Conservation (phyloP, 1,140 invertebrate genomes). For the Listronotus oregonensis region DNA sequence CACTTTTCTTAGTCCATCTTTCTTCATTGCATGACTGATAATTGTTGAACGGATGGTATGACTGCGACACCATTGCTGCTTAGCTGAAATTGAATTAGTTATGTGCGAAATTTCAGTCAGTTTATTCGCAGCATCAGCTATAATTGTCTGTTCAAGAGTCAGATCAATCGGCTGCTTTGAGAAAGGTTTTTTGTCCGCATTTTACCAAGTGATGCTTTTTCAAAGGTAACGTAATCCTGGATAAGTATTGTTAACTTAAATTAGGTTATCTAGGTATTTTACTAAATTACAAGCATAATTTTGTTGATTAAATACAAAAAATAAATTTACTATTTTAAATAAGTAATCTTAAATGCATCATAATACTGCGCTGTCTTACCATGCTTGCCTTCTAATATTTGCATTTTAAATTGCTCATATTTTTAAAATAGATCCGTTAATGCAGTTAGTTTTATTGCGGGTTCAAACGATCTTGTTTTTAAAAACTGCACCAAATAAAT, state of each 20-base stretch:
- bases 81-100: constrained; percentile 39
- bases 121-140: constrained; percentile 49
- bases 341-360: constrained; percentile 34
- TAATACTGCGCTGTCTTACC: constrained; percentile 50
- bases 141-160: constrained; percentile 48
- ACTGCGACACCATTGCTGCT: constrained; percentile 38
- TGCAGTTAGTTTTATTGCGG: too few relatives aligned
- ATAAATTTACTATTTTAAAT: constrained; percentile 39
- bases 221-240: too few relatives aligned
- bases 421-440: constrained; percentile 36
- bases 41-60: constrained; percentile 39
- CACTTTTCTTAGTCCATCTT: constrained; percentile 26
- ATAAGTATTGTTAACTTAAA: too few relatives aligned
- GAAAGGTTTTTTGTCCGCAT: constrained; percentile 44
- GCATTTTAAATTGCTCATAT: constrained; percentile 41
- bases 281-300: constrained; percentile 44
- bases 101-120: constrained; percentile 43
- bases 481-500: too few relatives aligned
- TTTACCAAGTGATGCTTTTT: too few relatives aligned
- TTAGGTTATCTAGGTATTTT: too few relatives aligned
- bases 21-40: constrained; percentile 29
- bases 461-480: too few relatives aligned
- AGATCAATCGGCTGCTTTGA: constrained; percentile 47
- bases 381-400: constrained; percentile 43
- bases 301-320: constrained; percentile 41